A percentile compares a stretch with the other conserved stretches of the same genome.
These are phyloP conservation scores for Pelobates fuscus DNA, from an alignment of 2,113 vertebrate genomes.

Conservation along the genomic window DNA sequence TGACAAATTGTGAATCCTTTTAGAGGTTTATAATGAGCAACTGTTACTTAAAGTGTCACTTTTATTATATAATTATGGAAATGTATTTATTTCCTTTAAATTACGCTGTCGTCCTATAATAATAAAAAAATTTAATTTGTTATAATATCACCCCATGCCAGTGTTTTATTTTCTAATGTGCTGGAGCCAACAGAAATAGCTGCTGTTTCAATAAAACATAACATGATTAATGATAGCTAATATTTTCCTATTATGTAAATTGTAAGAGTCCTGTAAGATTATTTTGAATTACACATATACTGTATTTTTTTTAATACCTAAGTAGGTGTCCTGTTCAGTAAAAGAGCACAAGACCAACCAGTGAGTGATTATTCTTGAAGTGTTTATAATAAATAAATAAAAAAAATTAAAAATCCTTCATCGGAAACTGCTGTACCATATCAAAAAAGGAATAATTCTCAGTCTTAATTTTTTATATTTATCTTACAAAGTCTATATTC, in stretches of 20 bases:
- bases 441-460: neutral
- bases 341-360: neutral
- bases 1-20: neutral
- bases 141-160: slow-evolving; percentile 14
- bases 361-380: slow-evolving; percentile 1
- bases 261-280: neutral
- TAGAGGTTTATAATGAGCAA: neutral
- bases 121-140: slow-evolving; percentile 15
- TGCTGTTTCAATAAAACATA: slow-evolving; percentile 35
- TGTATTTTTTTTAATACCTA: slow-evolving; percentile 7
- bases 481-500: neutral
- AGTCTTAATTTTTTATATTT: neutral
- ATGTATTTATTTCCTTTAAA: slow-evolving; percentile 16
- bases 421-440: neutral
- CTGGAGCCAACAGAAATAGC: slow-evolving; percentile 4
- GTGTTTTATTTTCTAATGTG: slow-evolving; percentile 20
- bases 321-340: slow-evolving; percentile 18
- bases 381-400: neutral
- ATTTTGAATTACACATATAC: slow-evolving; percentile 18
- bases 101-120: neutral
- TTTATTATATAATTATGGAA: slow-evolving; percentile 4
- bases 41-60: slow-evolving; percentile 6
- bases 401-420: neutral
- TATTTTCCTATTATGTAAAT: slow-evolving; percentile 25
- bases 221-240: slow-evolving; percentile 22